Percentiles rank a stretch among this genome's conserved stretches.
Evolutionary conservation across 2,888 invertebrate species (phyloP).

Genomic region (Torymus aiolomorphi): DNA sequence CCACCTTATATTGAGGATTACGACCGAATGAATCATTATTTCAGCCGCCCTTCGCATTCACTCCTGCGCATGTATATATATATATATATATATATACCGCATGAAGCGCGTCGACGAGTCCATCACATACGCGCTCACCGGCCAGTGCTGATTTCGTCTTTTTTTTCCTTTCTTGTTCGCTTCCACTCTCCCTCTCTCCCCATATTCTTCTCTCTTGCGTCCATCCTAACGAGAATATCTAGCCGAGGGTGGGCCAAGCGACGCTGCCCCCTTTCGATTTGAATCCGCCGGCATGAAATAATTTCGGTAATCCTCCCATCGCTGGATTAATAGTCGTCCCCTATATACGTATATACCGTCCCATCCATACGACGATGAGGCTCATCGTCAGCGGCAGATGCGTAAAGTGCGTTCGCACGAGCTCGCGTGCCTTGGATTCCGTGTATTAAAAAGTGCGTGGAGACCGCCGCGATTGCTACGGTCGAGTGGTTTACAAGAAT

Average conservation of each 20-base stretch:
- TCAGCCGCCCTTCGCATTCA: slow-evolving; percentile 64
- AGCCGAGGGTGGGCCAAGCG: slow-evolving; percentile 31
- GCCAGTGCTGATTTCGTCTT: slow-evolving; percentile 54
- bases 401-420: slow-evolving; percentile 6
- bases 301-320: slow-evolving; percentile 71
- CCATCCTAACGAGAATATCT: slow-evolving; percentile 57
- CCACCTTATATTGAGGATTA: slow-evolving; percentile 43
- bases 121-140: slow-evolving; percentile 25
- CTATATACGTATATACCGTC: neutral
- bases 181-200: slow-evolving; percentile 33
- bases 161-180: slow-evolving; percentile 51
- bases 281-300: slow-evolving; percentile 68
- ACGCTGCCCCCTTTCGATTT: slow-evolving; percentile 62
- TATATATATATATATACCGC: slow-evolving; percentile 7
- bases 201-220: slow-evolving; percentile 47
- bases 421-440: no score
- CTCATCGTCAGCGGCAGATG: slow-evolving; percentile 13
- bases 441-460: no score
- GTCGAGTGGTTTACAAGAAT: no score
- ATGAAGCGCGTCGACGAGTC: slow-evolving; percentile 28
- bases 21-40: slow-evolving; percentile 72
- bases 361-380: no score
- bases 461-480: no score
- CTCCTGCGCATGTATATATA: no score
- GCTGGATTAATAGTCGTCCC: slow-evolving; percentile 66